These are phyloP conservation scores for Eleginops maclovinus DNA, from an alignment of 2,113 vertebrate genomes.

Conservation along the genomic window DNA sequence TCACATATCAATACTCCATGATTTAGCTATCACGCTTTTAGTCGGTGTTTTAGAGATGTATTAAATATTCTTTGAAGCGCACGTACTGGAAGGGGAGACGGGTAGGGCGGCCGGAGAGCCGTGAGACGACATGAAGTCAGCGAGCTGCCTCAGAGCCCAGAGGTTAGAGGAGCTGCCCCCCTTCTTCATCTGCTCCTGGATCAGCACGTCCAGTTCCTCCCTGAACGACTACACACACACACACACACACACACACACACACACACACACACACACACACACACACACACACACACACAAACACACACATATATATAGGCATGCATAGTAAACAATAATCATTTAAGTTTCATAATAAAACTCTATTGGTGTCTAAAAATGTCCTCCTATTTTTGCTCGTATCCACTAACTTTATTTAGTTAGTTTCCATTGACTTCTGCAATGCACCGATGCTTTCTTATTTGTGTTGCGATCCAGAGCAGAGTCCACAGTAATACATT, in stretches of 20 bases:
- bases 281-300: not conserved
- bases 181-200: conserved; percentile 99
- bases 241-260: conserved; percentile 32
- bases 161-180: conserved; percentile 95
- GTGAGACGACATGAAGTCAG: conserved; percentile 94
- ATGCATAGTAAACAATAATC: not conserved
- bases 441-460: too few relatives aligned
- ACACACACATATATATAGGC: not conserved
- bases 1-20: too few relatives aligned
- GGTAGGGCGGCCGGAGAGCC: conserved; percentile 90
- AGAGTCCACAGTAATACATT: too few relatives aligned
- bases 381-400: too few relatives aligned
- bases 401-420: too few relatives aligned
- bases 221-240: conserved; percentile 89
- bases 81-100: conserved; percentile 91
- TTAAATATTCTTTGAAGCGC: not conserved
- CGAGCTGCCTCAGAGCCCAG: conserved; percentile 96
- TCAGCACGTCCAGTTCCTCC: conserved; percentile 97
- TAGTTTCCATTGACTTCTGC: too few relatives aligned
- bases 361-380: too few relatives aligned
- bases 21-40: too few relatives aligned
- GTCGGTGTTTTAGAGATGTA: not conserved
- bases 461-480: too few relatives aligned
- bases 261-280: conserved; percentile 18
- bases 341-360: not conserved